These are phyloP conservation scores for Brachypodius melanocephalos DNA, from an alignment of 2,113 vertebrate genomes.

Conservation along the genomic window DNA sequence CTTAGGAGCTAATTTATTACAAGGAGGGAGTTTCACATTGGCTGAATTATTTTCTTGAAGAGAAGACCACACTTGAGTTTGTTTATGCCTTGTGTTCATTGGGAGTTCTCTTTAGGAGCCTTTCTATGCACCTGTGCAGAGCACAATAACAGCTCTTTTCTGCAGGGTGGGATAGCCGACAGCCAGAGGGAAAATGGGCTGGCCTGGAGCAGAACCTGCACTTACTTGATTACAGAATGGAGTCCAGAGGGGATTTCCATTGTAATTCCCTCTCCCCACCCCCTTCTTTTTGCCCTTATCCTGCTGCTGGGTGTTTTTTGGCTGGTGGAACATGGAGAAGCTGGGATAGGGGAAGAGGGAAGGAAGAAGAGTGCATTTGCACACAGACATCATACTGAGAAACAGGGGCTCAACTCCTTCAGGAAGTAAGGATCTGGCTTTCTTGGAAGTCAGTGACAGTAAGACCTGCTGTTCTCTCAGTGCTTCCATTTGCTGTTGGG, in stretches of 20 bases:
- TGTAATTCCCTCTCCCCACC: not conserved
- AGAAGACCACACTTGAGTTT: constrained; percentile 69
- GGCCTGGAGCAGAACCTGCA: constrained; percentile 38
- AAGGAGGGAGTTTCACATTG: constrained; percentile 68
- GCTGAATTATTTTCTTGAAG: constrained; percentile 65
- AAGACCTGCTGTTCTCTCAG: not conserved
- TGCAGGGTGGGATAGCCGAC: not conserved
- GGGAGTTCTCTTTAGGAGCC: constrained; percentile 57
- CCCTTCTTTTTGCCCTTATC: not conserved
- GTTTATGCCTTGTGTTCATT: constrained; percentile 68
- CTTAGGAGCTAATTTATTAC: constrained; percentile 71
- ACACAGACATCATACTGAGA: not conserved
- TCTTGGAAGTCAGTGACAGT: not conserved
- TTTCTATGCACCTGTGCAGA: constrained; percentile 60
- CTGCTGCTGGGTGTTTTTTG: constrained; percentile 11
- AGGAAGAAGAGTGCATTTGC: not conserved
- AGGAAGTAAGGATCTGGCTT: not conserved
- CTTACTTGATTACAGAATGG: constrained; percentile 19
- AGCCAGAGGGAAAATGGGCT: constrained; percentile 2
- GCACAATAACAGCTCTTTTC: constrained; percentile 52
- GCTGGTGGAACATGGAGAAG: not conserved
- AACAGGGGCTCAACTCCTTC: not conserved
- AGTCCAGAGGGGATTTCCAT: not conserved
- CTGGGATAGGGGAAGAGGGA: not conserved
- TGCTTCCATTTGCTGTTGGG: not conserved